Evolutionary conservation across 2,888 invertebrate genomes (phyloP).

Genomic region (Cataglyphis cursor): DNA sequence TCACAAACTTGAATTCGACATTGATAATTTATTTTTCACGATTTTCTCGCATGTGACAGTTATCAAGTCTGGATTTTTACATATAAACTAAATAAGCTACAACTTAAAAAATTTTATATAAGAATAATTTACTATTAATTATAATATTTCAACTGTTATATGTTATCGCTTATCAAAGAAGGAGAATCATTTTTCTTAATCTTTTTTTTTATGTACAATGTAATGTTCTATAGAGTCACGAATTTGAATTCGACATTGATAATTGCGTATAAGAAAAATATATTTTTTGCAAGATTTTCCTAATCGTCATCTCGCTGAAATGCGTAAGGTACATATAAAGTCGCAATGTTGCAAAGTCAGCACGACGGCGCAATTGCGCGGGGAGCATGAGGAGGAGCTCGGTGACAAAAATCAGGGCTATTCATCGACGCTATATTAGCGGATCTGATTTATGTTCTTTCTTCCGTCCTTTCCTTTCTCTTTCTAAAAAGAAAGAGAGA

Average conservation of each 20-base stretch:
- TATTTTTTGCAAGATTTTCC: background rate
- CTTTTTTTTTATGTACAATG: no score
- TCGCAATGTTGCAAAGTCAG: slow-evolving; percentile 21
- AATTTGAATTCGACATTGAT: no score
- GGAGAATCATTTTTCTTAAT: no score
- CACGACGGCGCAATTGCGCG: background rate
- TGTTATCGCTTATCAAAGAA: no score
- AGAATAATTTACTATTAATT: no score
- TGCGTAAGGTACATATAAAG: slow-evolving; percentile 37
- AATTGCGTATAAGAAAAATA: background rate
- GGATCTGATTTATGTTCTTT: slow-evolving; percentile 74
- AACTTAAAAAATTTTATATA: no score
- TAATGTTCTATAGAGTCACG: no score
- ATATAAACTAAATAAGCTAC: background rate
- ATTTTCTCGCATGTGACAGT: background rate
- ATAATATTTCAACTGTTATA: no score
- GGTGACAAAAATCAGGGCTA: slow-evolving; percentile 70
- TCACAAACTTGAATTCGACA: no score
- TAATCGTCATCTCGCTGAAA: slow-evolving; percentile 22
- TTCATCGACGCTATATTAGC: slow-evolving; percentile 72
- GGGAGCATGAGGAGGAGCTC: slow-evolving; percentile 3
- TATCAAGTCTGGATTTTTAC: background rate
- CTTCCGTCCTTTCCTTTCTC: slow-evolving; percentile 66
- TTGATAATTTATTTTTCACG: background rate
- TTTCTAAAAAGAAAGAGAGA: slow-evolving; percentile 23